Base-by-base conservation (phyloP, 2,888 invertebrate species). In the Sabatieria punctata region DNA sequence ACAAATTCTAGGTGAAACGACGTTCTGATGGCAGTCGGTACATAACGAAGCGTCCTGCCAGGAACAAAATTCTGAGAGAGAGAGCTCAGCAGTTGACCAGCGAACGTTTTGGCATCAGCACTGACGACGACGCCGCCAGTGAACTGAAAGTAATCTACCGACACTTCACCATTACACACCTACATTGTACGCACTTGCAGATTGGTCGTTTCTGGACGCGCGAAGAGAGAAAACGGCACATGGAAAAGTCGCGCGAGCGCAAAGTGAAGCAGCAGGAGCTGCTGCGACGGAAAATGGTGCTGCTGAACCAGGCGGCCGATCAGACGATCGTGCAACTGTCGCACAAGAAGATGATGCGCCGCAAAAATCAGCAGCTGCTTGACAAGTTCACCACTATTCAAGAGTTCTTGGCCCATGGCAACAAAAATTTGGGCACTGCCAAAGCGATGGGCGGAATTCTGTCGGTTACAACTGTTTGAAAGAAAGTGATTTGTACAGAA, bases 91-190 rank as follows among this genome's bases (percentile, higher is more conserved):
- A 76, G 57, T 72, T 80, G 50, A 73, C 73, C 26, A 76, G 78
- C 55, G 78, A 81, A 60, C 69, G 80, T 18, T 73, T 74, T 40
- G 77, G 77, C 1, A 71, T 78, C 46, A 78, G 78, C 1, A 79
- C 79, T 0, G 82, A 82, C 61, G 82, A 82, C 57, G 81, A 82
- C 56, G 78, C 80, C 21, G 74, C 78, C 65, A 80, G 80, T 15
- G 81, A 81, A 61, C 71, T 81, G 50, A 82, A 82, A 51, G 54
- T 60, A 21, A 38, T 11, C 8, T 11, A 30, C 15, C 30, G 8
- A 8, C 30, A 11, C 8, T 15, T 8, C 30, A 30, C 8, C 8
- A 30, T 30, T 11, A 15, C 15, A 8, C 8, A 11, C 30, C 8
- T 11, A 30, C 30, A 15, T 30, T 30, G 30, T 15, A 8, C 8